Base-by-base conservation (phyloP, 2,797 vertebrate genomes). In the Enteromius fasciolatus region DNA sequence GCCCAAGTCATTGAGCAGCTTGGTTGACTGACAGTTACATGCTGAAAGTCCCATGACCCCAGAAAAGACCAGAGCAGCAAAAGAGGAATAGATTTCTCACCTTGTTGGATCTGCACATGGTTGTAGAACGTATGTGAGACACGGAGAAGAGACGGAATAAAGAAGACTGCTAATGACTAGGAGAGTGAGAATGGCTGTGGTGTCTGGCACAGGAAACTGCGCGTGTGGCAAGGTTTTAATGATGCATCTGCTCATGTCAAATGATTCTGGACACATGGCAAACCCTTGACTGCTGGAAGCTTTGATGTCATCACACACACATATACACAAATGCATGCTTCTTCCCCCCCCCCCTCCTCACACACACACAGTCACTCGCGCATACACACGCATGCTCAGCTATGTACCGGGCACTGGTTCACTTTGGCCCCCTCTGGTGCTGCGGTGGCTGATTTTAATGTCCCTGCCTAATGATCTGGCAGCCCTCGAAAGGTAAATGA, bases 381-480 rank as follows among this genome's bases (percentile, higher is more conserved):
- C 83, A 68, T 85, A 83, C 87, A 83, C 84, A 85, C 84, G 80
- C 86, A 80, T 87, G 87, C 87, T 69, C 87, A 90, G 90, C 89
- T 82, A 88, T 91, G 89, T 87, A 88, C 86, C 78, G 92, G 93
- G 92, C 93, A 93, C 90, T 87, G 90, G 91, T 93, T 94, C 92
- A 92, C 90, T 93, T 90, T 80, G 89, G 89, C 90, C 90, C 93
- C 92, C 94, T 93, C 92, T 93, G 93, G 90, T 93, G 93, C 93
- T 90, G 92, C 90, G 91, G 93, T 93, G 91, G 90, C 90, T 92
- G 92, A 92, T 94, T 95, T 95, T 95, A 94, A 95, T 94, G 94
- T 94, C 91, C 89, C 91, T 94, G 94, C 94, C 93, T 95, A 95
- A 95, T 95, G 93, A 95, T 94, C 93, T 95, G 94, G 94, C 94